These are phyloP conservation scores for Danio aesculapii DNA, from an alignment of 2,797 vertebrate genomes.

Conservation along the genomic window DNA sequence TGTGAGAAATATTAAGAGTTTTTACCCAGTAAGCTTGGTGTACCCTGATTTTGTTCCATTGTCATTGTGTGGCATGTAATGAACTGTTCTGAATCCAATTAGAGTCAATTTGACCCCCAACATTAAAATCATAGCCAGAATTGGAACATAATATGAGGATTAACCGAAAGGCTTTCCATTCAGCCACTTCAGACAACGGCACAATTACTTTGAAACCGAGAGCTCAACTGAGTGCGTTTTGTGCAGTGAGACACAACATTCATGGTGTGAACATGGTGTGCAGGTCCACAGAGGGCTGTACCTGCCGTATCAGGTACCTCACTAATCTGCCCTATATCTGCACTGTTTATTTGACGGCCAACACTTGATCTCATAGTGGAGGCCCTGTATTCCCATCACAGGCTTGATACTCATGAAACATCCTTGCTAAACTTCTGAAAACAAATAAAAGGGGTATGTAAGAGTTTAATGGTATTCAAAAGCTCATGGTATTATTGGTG, in stretches of 20 bases:
- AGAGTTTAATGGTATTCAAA: neutral
- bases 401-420: neutral
- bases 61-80: too few relatives aligned
- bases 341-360: conserved; percentile 49
- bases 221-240: neutral
- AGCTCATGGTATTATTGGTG: neutral
- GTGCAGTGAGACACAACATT: conserved; percentile 7
- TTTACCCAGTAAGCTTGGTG: too few relatives aligned
- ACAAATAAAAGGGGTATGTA: neutral
- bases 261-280: conserved; percentile 33
- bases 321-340: conserved; percentile 60
- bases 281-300: conserved; percentile 23
- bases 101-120: too few relatives aligned
- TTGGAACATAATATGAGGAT: neutral
- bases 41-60: too few relatives aligned
- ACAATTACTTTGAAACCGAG: conserved; percentile 20
- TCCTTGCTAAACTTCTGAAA: neutral
- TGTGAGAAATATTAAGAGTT: too few relatives aligned
- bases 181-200: neutral
- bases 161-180: conserved; percentile 9
- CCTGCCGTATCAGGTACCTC: conserved; percentile 54
- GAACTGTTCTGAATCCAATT: too few relatives aligned
- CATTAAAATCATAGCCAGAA: neutral
- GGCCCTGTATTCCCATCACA: conserved; percentile 36
- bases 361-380: conserved; percentile 55